phyloP scores from a whole-genome alignment of 2,113 vertebrate genomes.

The Hemiscyllium ocellatum region DNA sequence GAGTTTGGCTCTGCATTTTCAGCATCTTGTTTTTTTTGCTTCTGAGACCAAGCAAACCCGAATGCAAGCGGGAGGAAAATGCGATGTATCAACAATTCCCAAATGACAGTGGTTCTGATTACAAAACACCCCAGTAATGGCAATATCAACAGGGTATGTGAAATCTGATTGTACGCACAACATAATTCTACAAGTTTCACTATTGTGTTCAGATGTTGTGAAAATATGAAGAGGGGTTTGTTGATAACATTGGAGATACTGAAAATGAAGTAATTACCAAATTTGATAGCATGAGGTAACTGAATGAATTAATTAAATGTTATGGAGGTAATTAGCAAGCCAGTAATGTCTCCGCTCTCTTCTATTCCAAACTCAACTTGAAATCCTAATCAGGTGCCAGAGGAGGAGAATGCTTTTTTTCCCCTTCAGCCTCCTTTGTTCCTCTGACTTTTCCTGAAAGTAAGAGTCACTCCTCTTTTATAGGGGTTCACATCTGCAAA shows the following conservation, averaged over 20 bases:
- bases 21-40: background rate
- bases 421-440: background rate
- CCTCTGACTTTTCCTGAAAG: background rate
- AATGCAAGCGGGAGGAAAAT: background rate
- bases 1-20: background rate
- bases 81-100: background rate
- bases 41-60: background rate
- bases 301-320: background rate
- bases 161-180: background rate
- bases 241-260: background rate
- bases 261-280: background rate
- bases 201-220: background rate
- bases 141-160: background rate
- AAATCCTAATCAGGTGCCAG: background rate
- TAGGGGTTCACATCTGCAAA: background rate
- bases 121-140: slow-evolving; percentile 15
- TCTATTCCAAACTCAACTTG: background rate
- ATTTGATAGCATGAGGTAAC: background rate
- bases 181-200: too few species aligned
- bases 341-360: background rate
- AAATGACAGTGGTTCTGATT: background rate
- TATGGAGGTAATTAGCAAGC: background rate
- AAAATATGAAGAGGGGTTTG: background rate
- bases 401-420: background rate
- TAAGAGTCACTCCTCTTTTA: background rate